Base-by-base conservation (phyloP, 2,113 vertebrate species). In the Gobius niger region DNA sequence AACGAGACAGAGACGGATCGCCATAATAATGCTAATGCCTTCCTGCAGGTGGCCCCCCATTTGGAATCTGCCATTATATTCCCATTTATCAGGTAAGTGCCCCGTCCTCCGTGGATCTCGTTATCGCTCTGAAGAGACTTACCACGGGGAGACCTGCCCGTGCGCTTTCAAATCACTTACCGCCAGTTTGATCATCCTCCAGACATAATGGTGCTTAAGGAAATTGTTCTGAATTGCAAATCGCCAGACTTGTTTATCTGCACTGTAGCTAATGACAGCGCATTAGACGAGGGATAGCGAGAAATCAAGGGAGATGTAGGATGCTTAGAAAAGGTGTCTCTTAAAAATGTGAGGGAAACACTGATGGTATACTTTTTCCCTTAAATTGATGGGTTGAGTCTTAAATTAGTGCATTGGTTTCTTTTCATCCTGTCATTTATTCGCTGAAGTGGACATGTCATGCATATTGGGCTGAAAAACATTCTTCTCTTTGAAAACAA, bases 1-100 rank as follows among this genome's bases (percentile, higher is more conserved):
- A 91, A 91, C 78, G n/a, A 91, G 89, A 89, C 89, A 85, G 69
- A 91, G 90, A 92, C 70, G 9, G 80, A 91, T 88, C 80, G 67
- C 78, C 62, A 83, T 80, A 89, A 92, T 91, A 88, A 88, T 82
- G 80, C 57, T 83, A 82, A 87, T 82, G 88, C 72, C 57, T 85
- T 88, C 64, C 76, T 77, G 85, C 88, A 82, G 90, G 84, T 87
- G 87, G 72, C 67, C 83, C 65, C 24, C 76, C 72, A 71, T 87
- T 85, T 80, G 79, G 70, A 80, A 88, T 72, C 82, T n/a, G 72
- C 72, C 54, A 82, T 85, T 85, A 86, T 80, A 83, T 82, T 81
- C 63, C 54, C 80, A 85, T 90, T 84, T 78, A 83, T 86, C 86
- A 87, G 76, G 78, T 81, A 78, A 85, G 75, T 73, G 61, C 54